Percentiles rank a stretch among this genome's conserved stretches.
These are phyloP conservation scores for Ophonus ardosiacus DNA, from an alignment of 2,888 invertebrate species.

Conservation along the genomic window DNA sequence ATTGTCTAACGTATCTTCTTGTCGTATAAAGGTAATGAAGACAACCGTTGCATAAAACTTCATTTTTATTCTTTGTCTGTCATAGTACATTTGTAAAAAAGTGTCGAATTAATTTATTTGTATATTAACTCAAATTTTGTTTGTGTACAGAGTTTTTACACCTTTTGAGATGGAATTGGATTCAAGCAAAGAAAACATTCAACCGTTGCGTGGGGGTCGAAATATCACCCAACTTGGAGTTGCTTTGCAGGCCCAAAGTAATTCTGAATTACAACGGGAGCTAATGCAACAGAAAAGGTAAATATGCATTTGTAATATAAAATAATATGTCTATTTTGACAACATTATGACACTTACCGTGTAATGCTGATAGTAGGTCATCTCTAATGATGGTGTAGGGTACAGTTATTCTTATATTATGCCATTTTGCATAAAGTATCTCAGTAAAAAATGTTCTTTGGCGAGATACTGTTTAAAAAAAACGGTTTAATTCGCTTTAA, in stretches of 20 bases:
- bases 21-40: constrained; percentile 33
- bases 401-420: too few relatives aligned
- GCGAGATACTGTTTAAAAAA: too few relatives aligned
- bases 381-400: not conserved
- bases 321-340: constrained; percentile 24
- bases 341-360: constrained; percentile 55
- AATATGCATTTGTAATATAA: not conserved
- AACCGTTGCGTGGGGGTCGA: constrained; percentile 92
- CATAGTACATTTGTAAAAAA: not conserved
- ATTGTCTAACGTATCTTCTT: constrained; percentile 40
- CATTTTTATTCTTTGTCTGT: not conserved
- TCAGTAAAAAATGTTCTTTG: too few relatives aligned
- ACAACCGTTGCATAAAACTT: constrained; percentile 53
- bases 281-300: constrained; percentile 84
- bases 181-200: constrained; percentile 95
- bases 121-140: constrained; percentile 26
- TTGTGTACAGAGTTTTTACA: constrained; percentile 1
- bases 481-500: too few relatives aligned
- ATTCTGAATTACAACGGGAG: constrained; percentile 83
- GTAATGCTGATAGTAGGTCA: not conserved
- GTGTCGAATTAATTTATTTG: not conserved
- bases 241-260: constrained; percentile 87
- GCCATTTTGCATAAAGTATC: too few relatives aligned
- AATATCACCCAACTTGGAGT: constrained; percentile 87
- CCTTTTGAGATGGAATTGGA: constrained; percentile 84